Percentiles rank a stretch among this genome's conserved stretches.
Evolutionary conservation across 2,797 vertebrate genomes (phyloP).

Genomic region (Silurus lanzhouensis): DNA sequence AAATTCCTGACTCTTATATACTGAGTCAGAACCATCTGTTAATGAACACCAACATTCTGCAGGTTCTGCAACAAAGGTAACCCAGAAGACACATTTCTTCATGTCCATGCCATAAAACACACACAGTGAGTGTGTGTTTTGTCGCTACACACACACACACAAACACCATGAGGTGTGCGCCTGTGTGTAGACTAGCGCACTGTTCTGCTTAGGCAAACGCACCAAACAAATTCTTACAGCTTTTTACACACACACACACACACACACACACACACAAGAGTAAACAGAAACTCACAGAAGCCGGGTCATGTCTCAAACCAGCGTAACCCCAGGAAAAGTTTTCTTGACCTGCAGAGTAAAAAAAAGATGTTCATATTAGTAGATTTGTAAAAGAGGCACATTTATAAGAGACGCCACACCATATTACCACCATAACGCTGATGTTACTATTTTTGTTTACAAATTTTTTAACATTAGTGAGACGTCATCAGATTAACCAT

Average conservation of each 20-base stretch:
- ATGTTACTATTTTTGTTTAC: too few species aligned
- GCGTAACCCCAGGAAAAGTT: background rate
- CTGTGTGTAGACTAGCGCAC: background rate
- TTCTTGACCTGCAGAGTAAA: background rate
- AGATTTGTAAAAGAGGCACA: background rate
- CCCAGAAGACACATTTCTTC: background rate
- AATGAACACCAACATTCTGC: too few species aligned
- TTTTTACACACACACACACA: background rate
- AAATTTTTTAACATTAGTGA: too few species aligned
- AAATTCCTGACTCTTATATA: too few species aligned
- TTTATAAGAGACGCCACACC: background rate
- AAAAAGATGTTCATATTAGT: background rate
- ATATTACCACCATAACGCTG: too few species aligned
- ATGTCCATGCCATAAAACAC: background rate
- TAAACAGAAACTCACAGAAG: background rate
- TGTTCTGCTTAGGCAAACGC: background rate
- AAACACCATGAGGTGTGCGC: background rate
- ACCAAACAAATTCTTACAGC: background rate
- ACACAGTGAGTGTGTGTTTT: background rate
- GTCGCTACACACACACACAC: background rate
- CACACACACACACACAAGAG: background rate
- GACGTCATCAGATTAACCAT: background rate
- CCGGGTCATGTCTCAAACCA: background rate
- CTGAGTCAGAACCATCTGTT: too few species aligned
- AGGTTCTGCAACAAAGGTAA: background rate